Evolutionary conservation across 2,888 invertebrate genomes (phyloP), one percentile per base, ranked within the genome.

Genomic region (Xestia sexstrigata): DNA sequence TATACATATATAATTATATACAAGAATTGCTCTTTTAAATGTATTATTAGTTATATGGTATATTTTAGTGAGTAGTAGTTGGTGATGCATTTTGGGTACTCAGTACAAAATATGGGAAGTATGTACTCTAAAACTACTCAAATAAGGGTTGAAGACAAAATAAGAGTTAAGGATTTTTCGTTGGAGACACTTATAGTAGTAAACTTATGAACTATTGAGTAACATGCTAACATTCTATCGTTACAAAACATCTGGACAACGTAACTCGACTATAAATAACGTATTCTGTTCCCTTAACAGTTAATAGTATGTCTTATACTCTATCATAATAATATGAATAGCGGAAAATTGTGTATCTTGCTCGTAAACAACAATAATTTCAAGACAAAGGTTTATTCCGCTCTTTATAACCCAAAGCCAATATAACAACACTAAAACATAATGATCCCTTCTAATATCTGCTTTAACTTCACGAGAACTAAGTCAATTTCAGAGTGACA

Each of bases 281-380:
- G 89, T 89, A 88, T 90, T 82, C 74, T 84, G 80, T 84, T 78
- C 78, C 76, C 77, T 85, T 86, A 87, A 89, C 87, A 85, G 87
- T 87, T 79, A 74, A 49, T 67, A 75, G 78, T 82, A 63, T 49
- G 3, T 78, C 39, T 30, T 52, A 23, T 82, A 68, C 35, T 30
- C 87, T 89, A 85, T 87, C 79, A 86, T 79, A 79, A 78, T 65
- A 86, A 78, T 88, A 90, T 86, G 81, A 89, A 90, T 87, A 86
- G 88, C 88, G 88, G 90, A 86, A 88, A 89, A 88, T 88, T 88
- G 80, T 87, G 86, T 88, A 84, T 88, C 79, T 85, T 39, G 72
- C 66, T 86, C 81, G 85, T 87, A 88, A 90, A 90, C 89, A 87
- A 88, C 84, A 86, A 89, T 90, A 89, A 90, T 89, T 89, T 84